Base-by-base conservation (phyloP, 2,797 vertebrate species). In the Eidolon dupreanum region DNA sequence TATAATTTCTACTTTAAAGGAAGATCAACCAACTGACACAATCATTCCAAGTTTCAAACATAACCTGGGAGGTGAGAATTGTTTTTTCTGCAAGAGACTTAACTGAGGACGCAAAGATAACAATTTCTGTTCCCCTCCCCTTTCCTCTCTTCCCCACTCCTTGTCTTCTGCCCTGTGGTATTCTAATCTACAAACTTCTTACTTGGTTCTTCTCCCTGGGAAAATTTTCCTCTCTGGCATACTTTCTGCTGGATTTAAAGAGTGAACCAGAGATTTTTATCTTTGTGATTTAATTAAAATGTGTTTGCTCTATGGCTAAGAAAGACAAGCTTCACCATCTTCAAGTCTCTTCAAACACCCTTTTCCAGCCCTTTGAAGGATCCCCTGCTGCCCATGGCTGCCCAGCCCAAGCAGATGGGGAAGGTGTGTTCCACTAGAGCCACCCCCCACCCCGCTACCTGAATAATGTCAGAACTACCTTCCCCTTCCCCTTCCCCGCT, bases 261-360 rank as follows among this genome's bases (percentile, higher is more conserved):
- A 79, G 24, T 3, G 15, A 94, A 70, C 61, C 33, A 46, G 73
- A 87, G 57, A 57, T 63, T 73, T 90, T 90, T 79, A 55, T 87
- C 68, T 86, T 74, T 71, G 49, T 12, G 8, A 86, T 90, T 89
- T 90, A 71, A 93, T 91, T 93, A 65, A 79, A 59, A 93, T 12
- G 15, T 87, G 38, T 94, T 85, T 93, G 38, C 49, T 74, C 3
- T 0, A 46, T 5, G 12, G 49, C 49, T 90, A 75, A 86, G 51
- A 65, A 77, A 68, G 46, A 63, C 17, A 33, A 53, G 2, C 2
- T 70, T 88, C 57, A 9, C 28, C 11, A 3, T 28, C n/a, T 6
- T 36, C 53, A 41, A 13, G 33, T 24, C 26, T 94, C 85, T 70
- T 49, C 59, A 4, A 53, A 53, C 28, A 8, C 38, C 19, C 41